Conservation (phyloP, 1,140 invertebrate genomes). For the Physella acuta region DNA sequence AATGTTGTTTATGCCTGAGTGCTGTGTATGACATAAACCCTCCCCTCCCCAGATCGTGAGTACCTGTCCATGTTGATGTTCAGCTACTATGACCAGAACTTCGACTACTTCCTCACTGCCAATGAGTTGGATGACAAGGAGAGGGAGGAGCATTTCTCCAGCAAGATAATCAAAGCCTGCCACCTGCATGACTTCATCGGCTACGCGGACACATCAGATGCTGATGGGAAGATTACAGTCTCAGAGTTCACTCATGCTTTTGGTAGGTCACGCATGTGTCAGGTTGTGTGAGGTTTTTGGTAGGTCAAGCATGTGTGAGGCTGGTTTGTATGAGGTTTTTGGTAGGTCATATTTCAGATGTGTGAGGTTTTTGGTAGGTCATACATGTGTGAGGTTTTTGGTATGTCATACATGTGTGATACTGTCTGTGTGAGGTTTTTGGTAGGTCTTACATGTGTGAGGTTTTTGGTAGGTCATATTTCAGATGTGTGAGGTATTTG, state of each 20-base stretch:
- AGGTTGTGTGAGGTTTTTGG: not conserved
- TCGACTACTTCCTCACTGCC: constrained; percentile 70
- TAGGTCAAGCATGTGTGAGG: not conserved
- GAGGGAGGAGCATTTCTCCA: constrained; percentile 67
- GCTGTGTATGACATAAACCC: not conserved
- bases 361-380: too few relatives aligned
- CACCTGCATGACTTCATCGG: constrained; percentile 70
- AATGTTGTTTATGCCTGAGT: not conserved
- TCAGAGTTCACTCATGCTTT: constrained; percentile 79
- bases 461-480: too few relatives aligned
- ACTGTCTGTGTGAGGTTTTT: too few relatives aligned
- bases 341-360: too few relatives aligned
- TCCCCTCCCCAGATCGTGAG: constrained; percentile 66
- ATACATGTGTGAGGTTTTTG: too few relatives aligned
- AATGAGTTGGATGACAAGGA: constrained; percentile 71
- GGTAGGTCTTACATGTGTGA: too few relatives aligned
- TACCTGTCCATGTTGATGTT: constrained; percentile 78
- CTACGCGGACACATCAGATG: constrained; percentile 70
- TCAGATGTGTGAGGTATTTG: too few relatives aligned
- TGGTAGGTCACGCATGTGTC: too few relatives aligned
- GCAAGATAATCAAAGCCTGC: constrained; percentile 67
- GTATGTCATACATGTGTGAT: too few relatives aligned
- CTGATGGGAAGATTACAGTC: constrained; percentile 70
- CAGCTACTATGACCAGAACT: constrained; percentile 76
- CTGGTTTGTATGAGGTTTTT: too few relatives aligned